Base-by-base conservation (phyloP, 2,113 vertebrate genomes). In the Jacana jacana region DNA sequence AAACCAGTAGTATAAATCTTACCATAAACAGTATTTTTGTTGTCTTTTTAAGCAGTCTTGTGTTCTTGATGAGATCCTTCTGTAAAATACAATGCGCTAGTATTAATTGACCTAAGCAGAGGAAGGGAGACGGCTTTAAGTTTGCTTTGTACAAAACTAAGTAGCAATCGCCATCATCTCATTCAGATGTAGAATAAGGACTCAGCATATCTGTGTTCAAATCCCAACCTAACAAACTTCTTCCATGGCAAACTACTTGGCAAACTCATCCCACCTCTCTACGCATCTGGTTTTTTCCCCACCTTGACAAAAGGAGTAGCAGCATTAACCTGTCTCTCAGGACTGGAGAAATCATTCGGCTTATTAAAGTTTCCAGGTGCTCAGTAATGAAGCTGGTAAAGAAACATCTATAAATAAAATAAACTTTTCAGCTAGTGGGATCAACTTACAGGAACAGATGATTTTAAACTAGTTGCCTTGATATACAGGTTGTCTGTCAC, bases 11-110 rank as follows among this genome's bases (percentile, higher is more conserved):
- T 48, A 89, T 83, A 61, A 81, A 40, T 54, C 97, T 98, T 98
- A 98, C 97, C 97, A 98, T 97, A 88, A 98, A 98, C 25, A 96
- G 46, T 14, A 79, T 88, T 97, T 97, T 97, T 37, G 94, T 95
- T 78, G 96, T 92, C 96, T 97, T 97, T 97, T 97, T 98, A 86
- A 98, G 93, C 39, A 98, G 85, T 72, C 91, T 94, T 4, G 94
- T 95, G 49, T 93, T 96, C 96, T 96, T 97, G 66, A 98, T 95
- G n/a, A 72, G 51, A 72, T 98, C 97, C 78, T 94, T 97, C 97
- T 98, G 91, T 63, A 97, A 97, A 78, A 83, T 87, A 97, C 3
- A 91, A 91, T 70, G 35, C n/a, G 13, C 13, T 39, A 40, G 4
- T 49, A 61, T 93, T 94, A 91, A 89, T 79, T 92, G 73, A 86